Conservation (phyloP, 2,797 vertebrate species). For the Pantherophis alleghaniensis region DNA sequence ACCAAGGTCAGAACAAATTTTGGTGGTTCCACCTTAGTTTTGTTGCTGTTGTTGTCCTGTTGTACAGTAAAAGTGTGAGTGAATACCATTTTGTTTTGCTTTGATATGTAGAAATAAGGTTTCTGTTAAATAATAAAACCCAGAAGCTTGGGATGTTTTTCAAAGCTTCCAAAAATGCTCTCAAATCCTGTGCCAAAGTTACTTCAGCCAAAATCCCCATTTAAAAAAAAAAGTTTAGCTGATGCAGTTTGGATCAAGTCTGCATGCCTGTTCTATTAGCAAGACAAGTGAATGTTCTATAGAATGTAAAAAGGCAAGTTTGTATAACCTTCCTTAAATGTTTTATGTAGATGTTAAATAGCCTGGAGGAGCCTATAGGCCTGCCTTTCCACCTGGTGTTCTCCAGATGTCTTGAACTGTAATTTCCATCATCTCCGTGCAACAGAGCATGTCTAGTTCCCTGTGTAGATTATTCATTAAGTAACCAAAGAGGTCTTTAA, state of each 20-base stretch:
- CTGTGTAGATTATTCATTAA: neutral
- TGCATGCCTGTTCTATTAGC: neutral
- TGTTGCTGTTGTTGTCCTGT: slow-evolving; percentile 43
- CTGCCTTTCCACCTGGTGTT: neutral
- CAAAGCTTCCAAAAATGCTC: slow-evolving; percentile 63
- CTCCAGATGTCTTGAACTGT: neutral
- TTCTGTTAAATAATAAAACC: slow-evolving; percentile 60
- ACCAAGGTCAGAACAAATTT: slow-evolving; percentile 55
- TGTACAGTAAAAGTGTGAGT: slow-evolving; percentile 49
- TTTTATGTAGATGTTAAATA: neutral
- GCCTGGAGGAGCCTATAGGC: neutral
- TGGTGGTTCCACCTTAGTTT: slow-evolving; percentile 47
- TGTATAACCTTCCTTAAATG: neutral
- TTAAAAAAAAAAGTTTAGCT: slow-evolving; percentile 48
- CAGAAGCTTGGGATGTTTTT: slow-evolving; percentile 49
- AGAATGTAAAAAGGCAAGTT: neutral
- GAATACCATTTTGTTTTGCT: slow-evolving; percentile 27
- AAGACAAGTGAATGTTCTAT: neutral
- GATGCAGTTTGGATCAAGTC: slow-evolving; percentile 51
- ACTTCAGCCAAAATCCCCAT: slow-evolving; percentile 50
- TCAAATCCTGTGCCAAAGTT: slow-evolving; percentile 55
- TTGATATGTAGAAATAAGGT: slow-evolving; percentile 58
- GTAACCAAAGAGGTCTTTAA: neutral
- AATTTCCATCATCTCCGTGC: neutral
- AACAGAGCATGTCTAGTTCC: neutral